Evolutionary conservation across 2,113 vertebrate genomes (phyloP), one percentile per base, ranked within the genome.

Genomic region (Archilochus colubris): DNA sequence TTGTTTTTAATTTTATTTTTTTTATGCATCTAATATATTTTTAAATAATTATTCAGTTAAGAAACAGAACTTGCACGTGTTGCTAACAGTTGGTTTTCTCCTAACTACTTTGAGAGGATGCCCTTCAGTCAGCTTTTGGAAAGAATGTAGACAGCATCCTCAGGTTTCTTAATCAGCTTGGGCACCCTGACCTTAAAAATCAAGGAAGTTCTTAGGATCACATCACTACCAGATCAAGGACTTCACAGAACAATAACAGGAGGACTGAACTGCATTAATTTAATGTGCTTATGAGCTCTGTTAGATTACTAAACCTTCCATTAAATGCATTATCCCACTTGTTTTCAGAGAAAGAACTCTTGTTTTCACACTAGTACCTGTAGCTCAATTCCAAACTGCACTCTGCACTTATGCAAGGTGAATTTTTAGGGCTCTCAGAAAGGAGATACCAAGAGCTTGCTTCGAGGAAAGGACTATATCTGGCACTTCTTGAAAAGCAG

Each of bases 1-100:
- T 85, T 75, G 40, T 73, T 87, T 93, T 92, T 82, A 30, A 33
- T 69, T 69, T 89, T 74, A 92, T 89, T 89, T 72, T 72, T 79
- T 40, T 12, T 11, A 48, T 73, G 14, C 17, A 12, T 59, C 28
- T 62, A 31, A 18, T 9, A 61, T 28, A 8, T 25, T 82, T 58
- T 79, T 46, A 30, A 73, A 63, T 53, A 0, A 12, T 23, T 58
- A 24, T 55, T 70, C 18, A 63, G 12, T 38, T 59, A 31, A 62
- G 57, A 77, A 31, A 66, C 48, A 86, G 78, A 86, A 72, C 7
- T 81, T 76, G 16, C 10, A 31, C 40, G 16, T 72, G 14, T 36
- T 68, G 4, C 4, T 81, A 77, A 21, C 22, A 75, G 36, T 68
- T 90, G 12, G 6, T 30, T 67, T 94, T 17, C 14, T 48, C 68